phyloP scores from a whole-genome alignment of 1,140 invertebrate genomes.

The Drosophila ficusphila region DNA sequence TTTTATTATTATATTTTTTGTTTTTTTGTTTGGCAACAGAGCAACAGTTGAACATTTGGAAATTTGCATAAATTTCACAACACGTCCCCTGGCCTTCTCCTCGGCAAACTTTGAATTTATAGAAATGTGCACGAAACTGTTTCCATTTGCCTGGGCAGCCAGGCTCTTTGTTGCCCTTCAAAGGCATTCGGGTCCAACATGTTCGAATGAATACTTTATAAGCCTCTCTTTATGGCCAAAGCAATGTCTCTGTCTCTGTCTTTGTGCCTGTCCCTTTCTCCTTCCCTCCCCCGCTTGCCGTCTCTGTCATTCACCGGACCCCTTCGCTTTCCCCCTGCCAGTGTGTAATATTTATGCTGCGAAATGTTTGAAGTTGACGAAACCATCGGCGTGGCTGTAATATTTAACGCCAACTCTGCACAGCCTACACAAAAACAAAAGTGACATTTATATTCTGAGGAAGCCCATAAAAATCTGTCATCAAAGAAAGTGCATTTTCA shows the following conservation, averaged over 20 bases:
- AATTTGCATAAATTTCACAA: constrained; percentile 75
- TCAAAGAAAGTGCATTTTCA: too few relatives aligned
- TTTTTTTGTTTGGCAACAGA: neutral
- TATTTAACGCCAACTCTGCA: constrained; percentile 56
- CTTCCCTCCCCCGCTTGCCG: neutral
- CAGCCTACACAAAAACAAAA: constrained; percentile 20
- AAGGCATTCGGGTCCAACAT: constrained; percentile 64
- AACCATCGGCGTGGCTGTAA: constrained; percentile 58
- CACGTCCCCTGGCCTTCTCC: constrained; percentile 1
- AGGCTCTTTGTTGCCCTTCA: constrained; percentile 43
- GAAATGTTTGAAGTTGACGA: constrained; percentile 52
- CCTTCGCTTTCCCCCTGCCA: neutral
- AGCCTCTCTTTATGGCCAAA: constrained; percentile 40
- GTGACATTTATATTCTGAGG: constrained; percentile 3
- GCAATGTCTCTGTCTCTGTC: constrained; percentile 1
- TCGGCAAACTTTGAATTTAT: constrained; percentile 58
- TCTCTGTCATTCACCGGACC: neutral
- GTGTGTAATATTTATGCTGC: constrained; percentile 50
- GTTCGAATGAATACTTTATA: constrained; percentile 80
- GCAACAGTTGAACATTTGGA: constrained; percentile 77
- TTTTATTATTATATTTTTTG: too few relatives aligned
- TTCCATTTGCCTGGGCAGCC: constrained; percentile 62
- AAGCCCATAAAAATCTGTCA: too few relatives aligned
- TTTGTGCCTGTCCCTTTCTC: neutral
- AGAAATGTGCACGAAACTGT: constrained; percentile 72